phyloP scores from a whole-genome alignment of 2,888 invertebrate genomes.

The Seladonia tumulorum region DNA sequence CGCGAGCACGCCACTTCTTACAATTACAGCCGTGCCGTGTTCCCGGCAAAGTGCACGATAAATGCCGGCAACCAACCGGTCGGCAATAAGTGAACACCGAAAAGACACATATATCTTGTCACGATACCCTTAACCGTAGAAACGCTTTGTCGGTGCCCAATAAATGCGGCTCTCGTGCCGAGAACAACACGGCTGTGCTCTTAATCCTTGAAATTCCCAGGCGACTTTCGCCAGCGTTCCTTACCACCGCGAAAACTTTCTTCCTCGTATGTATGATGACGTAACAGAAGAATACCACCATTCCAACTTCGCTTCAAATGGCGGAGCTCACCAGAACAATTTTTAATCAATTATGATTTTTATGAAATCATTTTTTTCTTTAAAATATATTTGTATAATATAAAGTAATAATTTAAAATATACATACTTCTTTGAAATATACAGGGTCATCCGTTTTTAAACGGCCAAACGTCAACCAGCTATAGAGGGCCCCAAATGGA shows the following conservation, averaged over 20 bases:
- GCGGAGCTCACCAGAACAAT: neutral
- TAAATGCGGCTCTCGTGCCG: slow-evolving; percentile 33
- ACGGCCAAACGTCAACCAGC: too few relatives aligned
- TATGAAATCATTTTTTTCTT: slow-evolving; percentile 34
- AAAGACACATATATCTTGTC: slow-evolving; percentile 42
- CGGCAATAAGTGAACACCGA: slow-evolving; percentile 34
- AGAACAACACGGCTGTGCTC: slow-evolving; percentile 47
- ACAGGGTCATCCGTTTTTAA: too few relatives aligned
- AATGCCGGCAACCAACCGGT: slow-evolving; percentile 9
- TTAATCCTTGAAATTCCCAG: slow-evolving; percentile 50
- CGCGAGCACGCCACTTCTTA: slow-evolving; percentile 33
- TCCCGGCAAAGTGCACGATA: slow-evolving; percentile 28
- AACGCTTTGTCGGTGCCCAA: slow-evolving; percentile 36
- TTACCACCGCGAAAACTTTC: slow-evolving; percentile 33
- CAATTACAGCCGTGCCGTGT: neutral
- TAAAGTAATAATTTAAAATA: too few relatives aligned
- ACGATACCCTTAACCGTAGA: slow-evolving; percentile 47
- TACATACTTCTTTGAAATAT: too few relatives aligned
- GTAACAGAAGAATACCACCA: neutral
- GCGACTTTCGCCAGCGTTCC: slow-evolving; percentile 44
- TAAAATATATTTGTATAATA: too few relatives aligned
- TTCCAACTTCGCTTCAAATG: slow-evolving; percentile 25
- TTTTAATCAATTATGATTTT: neutral
- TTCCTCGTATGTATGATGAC: neutral
- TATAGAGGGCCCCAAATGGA: too few relatives aligned